These are phyloP conservation scores for Lampris megalopsis DNA, from an alignment of 2,113 vertebrate genomes.

Conservation along the genomic window DNA sequence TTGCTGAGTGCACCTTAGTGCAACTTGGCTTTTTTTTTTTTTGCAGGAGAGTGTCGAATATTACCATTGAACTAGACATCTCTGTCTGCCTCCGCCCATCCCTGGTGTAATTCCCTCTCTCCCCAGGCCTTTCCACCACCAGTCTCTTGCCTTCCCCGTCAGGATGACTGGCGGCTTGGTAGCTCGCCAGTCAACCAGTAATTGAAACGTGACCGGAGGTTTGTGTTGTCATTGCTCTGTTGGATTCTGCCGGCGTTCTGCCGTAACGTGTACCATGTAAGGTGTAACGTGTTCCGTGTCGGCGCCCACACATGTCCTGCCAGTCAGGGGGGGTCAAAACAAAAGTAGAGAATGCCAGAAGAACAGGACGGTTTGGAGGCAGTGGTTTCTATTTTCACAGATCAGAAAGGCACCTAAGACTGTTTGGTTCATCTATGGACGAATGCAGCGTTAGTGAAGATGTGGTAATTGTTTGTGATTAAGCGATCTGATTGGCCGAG, in stretches of 20 bases:
- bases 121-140: constrained; percentile 29
- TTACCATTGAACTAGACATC: not conserved
- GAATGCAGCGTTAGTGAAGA: too few relatives aligned
- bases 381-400: not conserved
- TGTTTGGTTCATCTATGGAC: too few relatives aligned
- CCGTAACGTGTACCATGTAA: constrained; percentile 25
- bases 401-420: too few relatives aligned
- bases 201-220: constrained; percentile 74
- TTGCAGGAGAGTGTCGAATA: not conserved
- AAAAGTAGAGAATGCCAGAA: not conserved
- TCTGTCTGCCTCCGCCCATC: not conserved
- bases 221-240: constrained; percentile 54
- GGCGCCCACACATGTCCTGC: constrained; percentile 64
- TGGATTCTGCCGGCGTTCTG: constrained; percentile 61
- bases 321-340: constrained; percentile 47
- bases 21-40: not conserved
- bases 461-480: too few relatives aligned
- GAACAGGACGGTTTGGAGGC: not conserved
- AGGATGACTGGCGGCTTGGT: constrained; percentile 64
- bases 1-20: not conserved
- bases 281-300: constrained; percentile 61
- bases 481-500: too few relatives aligned
- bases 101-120: constrained; percentile 42
- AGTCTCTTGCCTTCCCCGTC: constrained; percentile 44
- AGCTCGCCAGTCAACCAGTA: constrained; percentile 60